Percentiles rank a stretch among this genome's conserved stretches.
These are phyloP conservation scores for Reticulitermes speratus DNA, from an alignment of 1,140 invertebrate species.

Conservation along the genomic window DNA sequence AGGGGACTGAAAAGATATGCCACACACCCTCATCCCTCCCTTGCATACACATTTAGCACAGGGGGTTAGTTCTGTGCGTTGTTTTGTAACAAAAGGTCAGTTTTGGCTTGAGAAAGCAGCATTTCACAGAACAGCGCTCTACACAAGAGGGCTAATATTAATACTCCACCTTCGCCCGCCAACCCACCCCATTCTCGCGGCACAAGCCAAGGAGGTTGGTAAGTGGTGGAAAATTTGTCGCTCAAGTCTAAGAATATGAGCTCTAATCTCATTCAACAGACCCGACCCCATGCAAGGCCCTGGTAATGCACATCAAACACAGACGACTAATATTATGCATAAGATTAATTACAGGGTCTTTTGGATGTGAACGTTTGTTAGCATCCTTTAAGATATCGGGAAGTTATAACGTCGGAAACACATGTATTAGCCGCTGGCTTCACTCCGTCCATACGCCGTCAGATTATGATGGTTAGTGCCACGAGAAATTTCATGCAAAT, in stretches of 20 bases:
- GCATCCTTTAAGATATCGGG: background rate
- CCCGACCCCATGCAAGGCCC: background rate
- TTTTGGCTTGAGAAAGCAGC: constrained; percentile 13
- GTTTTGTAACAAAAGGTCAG: constrained; percentile 15
- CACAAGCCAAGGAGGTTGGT: background rate
- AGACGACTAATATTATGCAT: background rate
- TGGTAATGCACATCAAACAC: background rate
- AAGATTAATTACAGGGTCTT: too few species aligned
- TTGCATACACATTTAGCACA: constrained; percentile 12
- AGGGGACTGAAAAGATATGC: background rate
- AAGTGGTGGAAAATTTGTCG: constrained; percentile 15
- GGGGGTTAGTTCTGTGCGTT: background rate
- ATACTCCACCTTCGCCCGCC: background rate
- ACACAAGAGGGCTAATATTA: constrained; percentile 16
- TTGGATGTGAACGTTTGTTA: background rate
- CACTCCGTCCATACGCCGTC: too few species aligned
- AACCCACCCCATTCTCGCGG: background rate
- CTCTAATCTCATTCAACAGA: background rate
- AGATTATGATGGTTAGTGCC: too few species aligned
- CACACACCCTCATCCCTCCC: background rate
- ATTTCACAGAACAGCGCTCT: background rate
- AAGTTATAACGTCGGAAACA: background rate
- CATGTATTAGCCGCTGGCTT: too few species aligned
- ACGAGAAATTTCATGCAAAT: too few species aligned
- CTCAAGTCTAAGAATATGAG: background rate